phyloP scores from a whole-genome alignment of 2,888 invertebrate genomes.

The Blera fallax region DNA sequence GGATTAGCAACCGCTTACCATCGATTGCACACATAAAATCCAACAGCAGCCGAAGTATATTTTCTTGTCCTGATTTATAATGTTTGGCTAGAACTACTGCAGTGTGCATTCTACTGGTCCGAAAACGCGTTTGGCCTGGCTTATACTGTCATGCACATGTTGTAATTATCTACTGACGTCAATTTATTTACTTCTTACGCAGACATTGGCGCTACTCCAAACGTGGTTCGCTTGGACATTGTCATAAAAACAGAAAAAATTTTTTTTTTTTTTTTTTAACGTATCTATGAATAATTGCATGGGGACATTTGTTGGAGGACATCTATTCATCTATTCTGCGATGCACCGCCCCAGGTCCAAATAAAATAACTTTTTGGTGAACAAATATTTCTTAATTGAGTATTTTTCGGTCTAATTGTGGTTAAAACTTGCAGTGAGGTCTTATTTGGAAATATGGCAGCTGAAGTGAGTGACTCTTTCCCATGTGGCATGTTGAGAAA shows the following conservation, averaged over 20 bases:
- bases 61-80: slow-evolving; percentile 40
- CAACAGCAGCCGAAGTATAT: background rate
- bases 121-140: slow-evolving; percentile 21
- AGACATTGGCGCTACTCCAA: slow-evolving; percentile 24
- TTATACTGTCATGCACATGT: slow-evolving; percentile 20
- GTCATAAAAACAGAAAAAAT: background rate
- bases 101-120: slow-evolving; percentile 39
- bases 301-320: background rate
- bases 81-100: slow-evolving; percentile 37
- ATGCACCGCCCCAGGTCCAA: background rate
- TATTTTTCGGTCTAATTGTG: background rate
- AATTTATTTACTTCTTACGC: slow-evolving; percentile 27
- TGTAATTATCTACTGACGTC: slow-evolving; percentile 38
- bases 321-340: background rate
- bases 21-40: background rate
- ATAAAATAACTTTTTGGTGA: background rate
- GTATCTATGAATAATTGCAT: background rate
- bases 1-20: slow-evolving; percentile 7
- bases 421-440: background rate
- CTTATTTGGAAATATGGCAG: slow-evolving; percentile 2
- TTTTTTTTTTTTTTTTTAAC: background rate
- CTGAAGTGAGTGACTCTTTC: background rate
- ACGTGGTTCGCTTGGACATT: slow-evolving; percentile 3
- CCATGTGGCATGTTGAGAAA: background rate
- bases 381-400: background rate